Conservation (phyloP, 53 echinoderm and acorn worm genomes). For the Paelopatides confundens region DNA sequence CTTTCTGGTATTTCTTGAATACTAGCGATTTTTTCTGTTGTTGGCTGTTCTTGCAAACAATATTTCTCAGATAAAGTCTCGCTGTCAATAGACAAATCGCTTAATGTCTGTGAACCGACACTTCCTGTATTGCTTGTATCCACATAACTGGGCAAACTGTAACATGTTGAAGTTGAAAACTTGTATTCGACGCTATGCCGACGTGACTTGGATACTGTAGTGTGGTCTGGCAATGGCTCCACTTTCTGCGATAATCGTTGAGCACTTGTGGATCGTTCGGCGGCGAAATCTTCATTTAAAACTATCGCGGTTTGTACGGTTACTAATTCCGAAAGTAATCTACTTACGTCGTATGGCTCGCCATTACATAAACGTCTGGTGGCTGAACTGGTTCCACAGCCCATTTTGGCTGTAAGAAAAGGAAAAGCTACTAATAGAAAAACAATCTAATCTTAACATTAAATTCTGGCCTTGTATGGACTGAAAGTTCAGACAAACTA, state of each 20-base stretch:
- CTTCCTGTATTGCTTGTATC: neutral
- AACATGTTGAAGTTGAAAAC: slow-evolving; percentile 57
- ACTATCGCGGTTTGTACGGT: slow-evolving; percentile 88
- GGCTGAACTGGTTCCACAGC: neutral
- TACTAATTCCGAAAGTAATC: slow-evolving; percentile 74
- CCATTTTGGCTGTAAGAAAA: neutral
- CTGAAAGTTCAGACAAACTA: too few relatives aligned
- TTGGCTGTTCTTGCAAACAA: slow-evolving; percentile 18
- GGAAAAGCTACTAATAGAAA: neutral
- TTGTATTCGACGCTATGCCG: slow-evolving; percentile 68
- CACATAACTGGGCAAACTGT: slow-evolving; percentile 28
- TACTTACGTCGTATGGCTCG: slow-evolving; percentile 73
- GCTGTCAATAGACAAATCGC: neutral
- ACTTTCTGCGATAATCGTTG: neutral
- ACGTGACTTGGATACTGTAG: slow-evolving; percentile 26
- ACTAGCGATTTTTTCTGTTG: slow-evolving; percentile 32
- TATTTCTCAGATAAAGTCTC: neutral
- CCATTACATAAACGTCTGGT: neutral
- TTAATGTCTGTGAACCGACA: neutral
- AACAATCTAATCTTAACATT: too few relatives aligned
- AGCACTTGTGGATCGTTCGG: neutral
- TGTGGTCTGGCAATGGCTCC: neutral
- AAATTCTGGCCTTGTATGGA: too few relatives aligned
- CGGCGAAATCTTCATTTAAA: slow-evolving; percentile 62
- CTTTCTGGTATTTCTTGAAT: slow-evolving; percentile 59